Base-by-base conservation (phyloP, 2,113 vertebrate species). In the Helogale parvula region DNA sequence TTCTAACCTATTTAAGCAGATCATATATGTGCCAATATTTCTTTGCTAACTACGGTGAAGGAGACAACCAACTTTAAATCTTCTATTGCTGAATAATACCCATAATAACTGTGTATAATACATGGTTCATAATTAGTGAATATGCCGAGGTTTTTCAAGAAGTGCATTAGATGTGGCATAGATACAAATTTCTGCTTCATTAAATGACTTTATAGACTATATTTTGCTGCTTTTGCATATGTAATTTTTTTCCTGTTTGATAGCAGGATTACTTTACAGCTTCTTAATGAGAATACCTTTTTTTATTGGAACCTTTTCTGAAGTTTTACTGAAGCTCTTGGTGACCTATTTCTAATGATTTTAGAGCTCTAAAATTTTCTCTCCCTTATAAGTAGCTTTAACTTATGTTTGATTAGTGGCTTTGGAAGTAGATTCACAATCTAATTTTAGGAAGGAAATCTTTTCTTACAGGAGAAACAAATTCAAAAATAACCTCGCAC, bases 391-490 rank as follows among this genome's bases (percentile, higher is more conserved):
- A 98, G 97, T 96, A 98, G 76, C 77, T 97, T 97, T 98, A 97
- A 79, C 92, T 97, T 97, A 97, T 72, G 91, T 97, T 97, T 89
- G 96, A 98, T 94, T 98, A 97, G 95, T 93, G 97, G 60, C 57
- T 97, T 90, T 92, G 97, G 93, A 98, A 97, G 96, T 80, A 98
- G 94, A 89, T 91, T 98, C 90, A 93, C 92, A 94, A 96, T 96
- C 97, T 98, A 98, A 98, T 98, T 98, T 98, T 98, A 98, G 98
- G 97, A 98, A 97, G 88, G 96, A 97, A 95, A 94, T 97, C 93
- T 98, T 98, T 98, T 98, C 96, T 98, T 98, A 93, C 50, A 96
- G 97, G 88, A 98, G 97, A 98, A 98, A 98, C 97, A 98, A 98
- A 98, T 98, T 98, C 35, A 98, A 96, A 98, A 98, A 98, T 98